Conservation (phyloP, 30 jellyfish, hydroid and myxozoan genomes). For the Aurelia coerulea region DNA sequence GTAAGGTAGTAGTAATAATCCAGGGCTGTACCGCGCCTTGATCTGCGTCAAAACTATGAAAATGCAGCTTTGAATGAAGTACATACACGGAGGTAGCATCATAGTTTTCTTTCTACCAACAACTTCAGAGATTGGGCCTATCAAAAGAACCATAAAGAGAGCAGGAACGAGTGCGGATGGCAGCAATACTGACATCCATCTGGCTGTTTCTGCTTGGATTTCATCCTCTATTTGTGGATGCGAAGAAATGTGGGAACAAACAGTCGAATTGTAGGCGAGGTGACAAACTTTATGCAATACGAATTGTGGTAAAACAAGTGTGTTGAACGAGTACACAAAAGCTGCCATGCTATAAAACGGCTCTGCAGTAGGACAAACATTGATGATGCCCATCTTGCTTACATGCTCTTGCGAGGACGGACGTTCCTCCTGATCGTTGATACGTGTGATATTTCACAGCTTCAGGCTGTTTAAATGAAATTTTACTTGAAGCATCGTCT, state of each 20-base stretch:
- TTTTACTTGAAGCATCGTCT: no score
- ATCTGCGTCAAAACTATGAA: conserved; percentile 1
- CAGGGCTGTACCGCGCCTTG: no score
- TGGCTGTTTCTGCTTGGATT: conserved; percentile 16
- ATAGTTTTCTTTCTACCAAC: conserved; percentile 23
- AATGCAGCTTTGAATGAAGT: not conserved
- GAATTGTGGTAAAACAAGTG: conserved; percentile 13
- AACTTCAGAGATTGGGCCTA: conserved; percentile 28
- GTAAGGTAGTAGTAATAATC: no score
- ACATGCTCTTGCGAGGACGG: no score
- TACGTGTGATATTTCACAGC: no score
- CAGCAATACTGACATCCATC: not conserved
- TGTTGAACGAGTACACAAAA: not conserved
- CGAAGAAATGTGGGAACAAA: conserved; percentile 2
- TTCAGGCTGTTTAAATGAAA: no score
- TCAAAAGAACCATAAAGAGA: not conserved
- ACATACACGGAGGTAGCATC: conserved; percentile 7
- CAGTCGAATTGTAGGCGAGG: conserved; percentile 9
- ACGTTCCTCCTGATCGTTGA: no score
- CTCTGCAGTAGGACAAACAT: conserved; percentile 26
- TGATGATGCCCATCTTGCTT: no score
- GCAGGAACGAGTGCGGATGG: conserved; percentile 8
- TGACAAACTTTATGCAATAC: conserved; percentile 11
- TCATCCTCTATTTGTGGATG: not conserved
- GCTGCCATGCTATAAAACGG: conserved; percentile 2